phyloP scores from a whole-genome alignment of 1,140 invertebrate genomes.

The Antheraea mylitta region DNA sequence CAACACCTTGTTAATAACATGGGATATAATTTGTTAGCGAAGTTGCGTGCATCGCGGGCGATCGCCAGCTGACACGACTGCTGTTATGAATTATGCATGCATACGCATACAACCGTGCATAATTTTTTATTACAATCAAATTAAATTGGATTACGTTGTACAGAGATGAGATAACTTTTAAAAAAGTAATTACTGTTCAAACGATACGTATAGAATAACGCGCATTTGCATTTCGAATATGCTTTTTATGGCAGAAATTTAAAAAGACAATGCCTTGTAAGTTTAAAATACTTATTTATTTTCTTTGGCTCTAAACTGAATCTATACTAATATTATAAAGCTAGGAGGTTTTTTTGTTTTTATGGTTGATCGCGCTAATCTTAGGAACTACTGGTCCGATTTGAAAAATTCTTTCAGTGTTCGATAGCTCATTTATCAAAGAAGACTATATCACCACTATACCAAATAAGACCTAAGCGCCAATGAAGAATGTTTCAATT shows the following conservation, averaged over 20 bases:
- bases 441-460: no score
- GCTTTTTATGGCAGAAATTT: neutral
- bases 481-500: no score
- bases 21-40: neutral
- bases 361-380: no score
- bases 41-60: constrained; percentile 6
- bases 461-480: no score
- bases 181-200: neutral
- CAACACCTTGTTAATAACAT: constrained; percentile 5
- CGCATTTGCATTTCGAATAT: neutral
- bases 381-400: no score
- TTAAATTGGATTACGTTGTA: neutral
- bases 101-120: neutral
- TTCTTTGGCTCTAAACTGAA: no score
- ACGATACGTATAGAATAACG: neutral
- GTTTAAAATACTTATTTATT: no score
- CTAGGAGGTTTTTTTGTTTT: no score
- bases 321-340: no score
- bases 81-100: constrained; percentile 8
- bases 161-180: neutral
- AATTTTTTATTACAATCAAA: neutral
- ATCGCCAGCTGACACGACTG: constrained; percentile 4
- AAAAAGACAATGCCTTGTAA: no score
- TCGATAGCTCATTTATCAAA: no score
- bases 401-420: no score